These are phyloP conservation scores for Hemiscyllium ocellatum DNA, from an alignment of 2,113 vertebrate genomes.

Conservation along the genomic window DNA sequence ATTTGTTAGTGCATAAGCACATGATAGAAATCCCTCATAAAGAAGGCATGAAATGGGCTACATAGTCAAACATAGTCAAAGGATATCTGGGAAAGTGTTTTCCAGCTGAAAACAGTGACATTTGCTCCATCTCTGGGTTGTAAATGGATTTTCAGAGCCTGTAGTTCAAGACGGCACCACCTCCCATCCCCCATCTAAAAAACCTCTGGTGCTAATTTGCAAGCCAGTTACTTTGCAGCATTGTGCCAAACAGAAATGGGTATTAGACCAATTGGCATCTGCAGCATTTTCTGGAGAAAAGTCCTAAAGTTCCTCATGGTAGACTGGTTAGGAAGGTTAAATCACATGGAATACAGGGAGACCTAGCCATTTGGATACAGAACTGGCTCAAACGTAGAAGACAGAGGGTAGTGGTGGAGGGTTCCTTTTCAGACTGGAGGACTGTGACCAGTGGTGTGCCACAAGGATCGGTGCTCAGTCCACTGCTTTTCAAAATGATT, in stretches of 20 bases:
- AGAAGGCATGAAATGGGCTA: background rate
- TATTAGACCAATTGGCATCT: background rate
- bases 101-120: background rate
- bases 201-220: background rate
- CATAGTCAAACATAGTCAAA: background rate
- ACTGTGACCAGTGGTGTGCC: no score
- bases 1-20: background rate
- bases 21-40: background rate
- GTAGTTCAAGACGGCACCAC: no score
- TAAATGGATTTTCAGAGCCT: background rate
- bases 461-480: no score
- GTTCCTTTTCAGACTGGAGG: no score
- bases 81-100: background rate
- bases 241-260: background rate
- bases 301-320: no score
- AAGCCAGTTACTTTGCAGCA: background rate
- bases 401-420: no score
- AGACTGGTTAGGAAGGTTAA: no score
- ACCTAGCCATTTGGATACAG: no score
- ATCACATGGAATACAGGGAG: no score
- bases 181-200: background rate
- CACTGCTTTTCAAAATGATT: no score
- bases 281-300: no score
- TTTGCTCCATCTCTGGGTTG: background rate
- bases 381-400: no score